Evolutionary conservation across 64 coral and sea anemone genomes (phyloP).

Genomic region (Montipora cactus): DNA sequence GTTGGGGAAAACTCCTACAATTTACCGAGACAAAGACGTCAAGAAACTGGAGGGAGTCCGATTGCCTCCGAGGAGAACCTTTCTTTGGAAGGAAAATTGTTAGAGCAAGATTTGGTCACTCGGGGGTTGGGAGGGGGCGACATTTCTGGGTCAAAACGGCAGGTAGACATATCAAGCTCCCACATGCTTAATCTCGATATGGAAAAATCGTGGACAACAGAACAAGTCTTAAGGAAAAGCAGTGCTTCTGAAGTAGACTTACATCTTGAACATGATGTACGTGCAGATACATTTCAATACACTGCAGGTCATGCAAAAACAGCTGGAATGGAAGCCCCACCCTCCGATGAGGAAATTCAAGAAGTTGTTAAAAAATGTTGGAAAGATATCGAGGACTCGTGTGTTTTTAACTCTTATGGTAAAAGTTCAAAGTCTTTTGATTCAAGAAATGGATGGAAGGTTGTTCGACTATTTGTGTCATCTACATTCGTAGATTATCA

Average conservation of each 20-base stretch:
- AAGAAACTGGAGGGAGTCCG: not conserved
- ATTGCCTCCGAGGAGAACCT: not conserved
- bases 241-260: not conserved
- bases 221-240: not conserved
- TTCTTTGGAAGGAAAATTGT: not conserved
- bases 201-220: not conserved
- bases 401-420: not conserved
- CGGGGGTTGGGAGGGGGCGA: not conserved
- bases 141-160: not conserved
- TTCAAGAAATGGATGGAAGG: constrained; percentile 66
- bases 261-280: constrained; percentile 1
- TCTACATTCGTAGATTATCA: constrained; percentile 94
- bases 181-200: not conserved
- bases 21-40: not conserved
- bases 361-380: constrained; percentile 73
- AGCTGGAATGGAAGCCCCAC: not conserved
- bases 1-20: not conserved
- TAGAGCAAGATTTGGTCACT: not conserved
- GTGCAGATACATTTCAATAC: not conserved
- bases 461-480: constrained; percentile 84
- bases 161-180: not conserved
- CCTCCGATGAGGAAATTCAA: constrained; percentile 62
- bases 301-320: not conserved
- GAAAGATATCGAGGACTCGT: constrained; percentile 63
- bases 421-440: not conserved